Evolutionary conservation across 1,140 invertebrate genomes (phyloP), one percentile per base, ranked within the genome.

Genomic region (Zaprionus davidi): DNA sequence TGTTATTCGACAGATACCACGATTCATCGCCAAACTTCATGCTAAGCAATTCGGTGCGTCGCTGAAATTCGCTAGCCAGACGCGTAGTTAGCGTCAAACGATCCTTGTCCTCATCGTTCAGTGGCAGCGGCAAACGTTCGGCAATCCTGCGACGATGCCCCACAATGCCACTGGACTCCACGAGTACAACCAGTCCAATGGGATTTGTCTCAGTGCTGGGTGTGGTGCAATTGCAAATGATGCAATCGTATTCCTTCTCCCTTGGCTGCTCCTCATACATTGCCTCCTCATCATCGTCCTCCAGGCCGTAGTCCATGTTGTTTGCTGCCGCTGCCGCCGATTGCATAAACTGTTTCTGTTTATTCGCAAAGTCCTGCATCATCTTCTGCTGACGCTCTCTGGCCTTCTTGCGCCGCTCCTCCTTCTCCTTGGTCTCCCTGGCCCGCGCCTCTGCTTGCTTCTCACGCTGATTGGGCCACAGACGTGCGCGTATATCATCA

Each of bases 171-270:
- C 80, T 92, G 1, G 91, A 93, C 64, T 91, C 84, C 56, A 99
- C 94, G 58, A 99, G 94, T 64, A 98, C 97, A 5, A 98, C 97
- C 24, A 99, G 94, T 11, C 98, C 98, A 90, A 99, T 96, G 17
- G 98, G 98, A 93, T 98, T 96, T 12, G 96, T 95, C 81, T 96
- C 95, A 1, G 96, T 97, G 80, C 96, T 97, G 9, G 97, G 95
- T 49, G 97, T 96, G 59, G 96, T 97, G 93, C 97, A 97, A 93
- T 97, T 97, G 93, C 98, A 99, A 84, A 99, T 99, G 57, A 98
- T 98, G 94, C 98, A 99, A 92, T 99, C 97, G 92, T 98, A 99
- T 93, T 97, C 96, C 90, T 95, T 93, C 81, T 94, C 93, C 5
- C 93, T 83, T 41, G 95, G 93, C 95, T 95, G 91, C 94, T 96